Percentiles rank a stretch among this genome's conserved stretches.
phyloP scores from a whole-genome alignment of 1,140 invertebrate species.

The Eufriesea mexicana region DNA sequence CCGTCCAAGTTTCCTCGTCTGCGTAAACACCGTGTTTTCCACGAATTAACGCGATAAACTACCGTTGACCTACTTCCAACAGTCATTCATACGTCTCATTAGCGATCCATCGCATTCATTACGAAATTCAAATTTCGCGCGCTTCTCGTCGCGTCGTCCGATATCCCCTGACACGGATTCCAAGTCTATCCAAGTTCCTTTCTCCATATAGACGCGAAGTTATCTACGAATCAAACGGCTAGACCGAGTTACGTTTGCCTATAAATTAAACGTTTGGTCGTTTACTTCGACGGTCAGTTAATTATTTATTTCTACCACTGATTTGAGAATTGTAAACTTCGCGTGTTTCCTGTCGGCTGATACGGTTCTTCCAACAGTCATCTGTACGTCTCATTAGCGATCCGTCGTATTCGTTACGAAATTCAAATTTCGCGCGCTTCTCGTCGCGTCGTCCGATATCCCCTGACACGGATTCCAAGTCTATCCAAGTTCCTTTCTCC shows the following conservation, averaged over 20 bases:
- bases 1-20: neutral
- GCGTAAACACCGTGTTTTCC: conserved; percentile 5
- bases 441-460: neutral
- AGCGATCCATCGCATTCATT: neutral
- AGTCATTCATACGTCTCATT: neutral
- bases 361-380: neutral
- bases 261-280: no score
- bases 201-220: no score
- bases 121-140: neutral
- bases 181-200: neutral
- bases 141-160: neutral
- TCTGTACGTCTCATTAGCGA: neutral
- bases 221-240: no score
- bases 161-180: conserved; percentile 22
- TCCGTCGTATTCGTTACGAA: neutral
- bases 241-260: no score
- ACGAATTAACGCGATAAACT: neutral
- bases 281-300: no score
- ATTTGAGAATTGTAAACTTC: no score
- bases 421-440: neutral
- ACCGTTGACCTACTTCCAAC: conserved; percentile 27
- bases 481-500: no score
- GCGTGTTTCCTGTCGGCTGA: no score
- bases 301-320: no score
- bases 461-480: conserved; percentile 10